A percentile compares a stretch with the other conserved stretches of the same genome.
Conservation (phyloP, 2,113 vertebrate genomes). For the Muntiacus muntjak region DNA sequence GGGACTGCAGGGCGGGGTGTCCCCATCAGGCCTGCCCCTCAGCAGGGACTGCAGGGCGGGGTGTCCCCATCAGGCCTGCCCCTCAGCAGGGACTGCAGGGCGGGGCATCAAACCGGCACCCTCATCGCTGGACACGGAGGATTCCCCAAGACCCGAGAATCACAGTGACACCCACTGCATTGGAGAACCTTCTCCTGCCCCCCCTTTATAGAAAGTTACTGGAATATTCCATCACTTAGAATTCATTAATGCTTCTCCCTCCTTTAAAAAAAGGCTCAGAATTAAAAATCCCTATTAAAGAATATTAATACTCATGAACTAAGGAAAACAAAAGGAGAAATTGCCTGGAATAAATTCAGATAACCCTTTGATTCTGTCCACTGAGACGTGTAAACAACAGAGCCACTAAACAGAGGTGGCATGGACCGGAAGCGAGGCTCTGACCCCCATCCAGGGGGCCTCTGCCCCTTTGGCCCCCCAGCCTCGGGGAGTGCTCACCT, state of each 20-base stretch:
- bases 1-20: not conserved
- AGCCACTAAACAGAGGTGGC: not conserved
- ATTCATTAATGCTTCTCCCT: not conserved
- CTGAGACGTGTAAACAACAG: constrained; percentile 42
- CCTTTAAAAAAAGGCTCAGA: not conserved
- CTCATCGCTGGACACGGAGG: not conserved
- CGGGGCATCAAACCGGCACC: not conserved
- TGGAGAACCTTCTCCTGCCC: not conserved
- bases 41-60: not conserved
- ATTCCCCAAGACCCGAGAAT: not conserved
- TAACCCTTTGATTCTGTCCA: constrained; percentile 67
- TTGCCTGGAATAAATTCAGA: constrained; percentile 63
- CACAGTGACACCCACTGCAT: not conserved
- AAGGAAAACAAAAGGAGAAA: constrained; percentile 71
- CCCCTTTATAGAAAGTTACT: not conserved
- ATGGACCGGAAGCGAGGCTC: not conserved
- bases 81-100: no score
- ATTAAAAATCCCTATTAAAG: constrained; percentile 57
- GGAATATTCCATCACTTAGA: not conserved
- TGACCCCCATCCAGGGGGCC: not conserved
- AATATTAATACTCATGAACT: constrained; percentile 71
- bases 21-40: fast-evolving
- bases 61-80: no score
- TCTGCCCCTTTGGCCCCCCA: fast-evolving
- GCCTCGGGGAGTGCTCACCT: not conserved